Conservation (phyloP, 2,888 invertebrate genomes). For the Julus scanicus region DNA sequence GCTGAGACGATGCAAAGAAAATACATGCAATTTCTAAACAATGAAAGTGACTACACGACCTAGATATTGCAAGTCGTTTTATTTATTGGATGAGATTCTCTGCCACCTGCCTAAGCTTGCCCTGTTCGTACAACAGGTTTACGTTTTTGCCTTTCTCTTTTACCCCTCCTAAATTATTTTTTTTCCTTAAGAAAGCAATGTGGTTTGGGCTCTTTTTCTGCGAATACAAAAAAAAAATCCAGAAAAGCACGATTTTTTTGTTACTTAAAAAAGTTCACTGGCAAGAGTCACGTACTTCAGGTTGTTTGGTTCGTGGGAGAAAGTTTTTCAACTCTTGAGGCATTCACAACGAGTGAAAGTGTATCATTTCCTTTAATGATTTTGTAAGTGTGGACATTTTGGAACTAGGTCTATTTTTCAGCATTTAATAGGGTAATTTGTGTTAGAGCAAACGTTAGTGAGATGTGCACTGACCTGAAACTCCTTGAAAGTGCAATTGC, state of each 20-base stretch:
- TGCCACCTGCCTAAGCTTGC: conserved; percentile 7
- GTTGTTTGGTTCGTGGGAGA: conserved; percentile 19
- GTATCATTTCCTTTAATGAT: background rate
- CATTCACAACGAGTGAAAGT: background rate
- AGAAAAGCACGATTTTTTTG: background rate
- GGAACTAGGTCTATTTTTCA: background rate
- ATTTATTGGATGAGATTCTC: background rate
- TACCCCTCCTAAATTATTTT: background rate
- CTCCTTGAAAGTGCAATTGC: background rate
- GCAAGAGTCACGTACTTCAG: background rate
- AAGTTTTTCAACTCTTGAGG: background rate
- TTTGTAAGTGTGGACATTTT: background rate
- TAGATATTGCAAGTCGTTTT: conserved; percentile 6
- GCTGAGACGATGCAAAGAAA: background rate
- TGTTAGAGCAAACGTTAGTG: background rate
- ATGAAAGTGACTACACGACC: conserved; percentile 25
- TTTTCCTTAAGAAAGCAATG: background rate
- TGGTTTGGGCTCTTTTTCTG: background rate
- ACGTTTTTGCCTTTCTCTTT: background rate
- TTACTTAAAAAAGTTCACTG: conserved; percentile 10
- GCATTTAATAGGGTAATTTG: background rate
- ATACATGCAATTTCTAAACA: background rate
- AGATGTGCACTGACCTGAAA: background rate
- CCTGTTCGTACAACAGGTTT: background rate
- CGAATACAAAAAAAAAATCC: background rate